Evolutionary conservation across 2,888 invertebrate genomes (phyloP).

Genomic region (Drosophila engyochracea): DNA sequence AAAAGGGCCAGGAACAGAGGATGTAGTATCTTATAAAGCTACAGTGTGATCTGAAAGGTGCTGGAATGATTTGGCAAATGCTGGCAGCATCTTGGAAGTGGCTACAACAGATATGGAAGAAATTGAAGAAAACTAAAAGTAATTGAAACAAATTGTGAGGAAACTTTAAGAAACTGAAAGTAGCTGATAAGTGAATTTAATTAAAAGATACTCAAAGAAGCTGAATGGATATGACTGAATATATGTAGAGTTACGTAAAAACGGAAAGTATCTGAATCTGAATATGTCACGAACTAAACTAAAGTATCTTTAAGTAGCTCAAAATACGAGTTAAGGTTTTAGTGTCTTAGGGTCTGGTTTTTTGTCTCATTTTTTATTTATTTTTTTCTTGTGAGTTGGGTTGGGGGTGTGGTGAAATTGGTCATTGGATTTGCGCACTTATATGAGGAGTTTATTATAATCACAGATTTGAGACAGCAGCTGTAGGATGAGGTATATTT

Average conservation of each 20-base stretch:
- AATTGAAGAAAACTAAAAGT: conserved; percentile 3
- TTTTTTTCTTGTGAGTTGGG: background rate
- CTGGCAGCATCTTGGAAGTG: background rate
- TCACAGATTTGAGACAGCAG: conserved; percentile 13
- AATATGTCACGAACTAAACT: background rate
- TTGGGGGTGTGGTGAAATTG: conserved; percentile 29
- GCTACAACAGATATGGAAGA: background rate
- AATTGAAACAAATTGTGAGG: background rate
- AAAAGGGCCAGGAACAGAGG: background rate
- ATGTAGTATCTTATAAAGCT: background rate
- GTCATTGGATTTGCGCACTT: conserved; percentile 55
- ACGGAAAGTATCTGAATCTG: background rate
- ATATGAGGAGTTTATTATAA: conserved; percentile 34
- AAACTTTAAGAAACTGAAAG: background rate
- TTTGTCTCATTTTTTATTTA: background rate
- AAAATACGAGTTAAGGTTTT: background rate
- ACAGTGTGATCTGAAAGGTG: no score
- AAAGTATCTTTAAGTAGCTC: background rate
- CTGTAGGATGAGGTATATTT: conserved; percentile 8
- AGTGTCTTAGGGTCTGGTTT: background rate
- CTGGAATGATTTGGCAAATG: background rate
- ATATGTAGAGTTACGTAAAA: background rate
- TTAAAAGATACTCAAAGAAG: background rate
- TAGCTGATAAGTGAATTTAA: background rate
- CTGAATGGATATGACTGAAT: background rate